Percentiles rank a stretch among this genome's conserved stretches.
Conservation (phyloP, 2,797 vertebrate species). For the Cuculus canorus region DNA sequence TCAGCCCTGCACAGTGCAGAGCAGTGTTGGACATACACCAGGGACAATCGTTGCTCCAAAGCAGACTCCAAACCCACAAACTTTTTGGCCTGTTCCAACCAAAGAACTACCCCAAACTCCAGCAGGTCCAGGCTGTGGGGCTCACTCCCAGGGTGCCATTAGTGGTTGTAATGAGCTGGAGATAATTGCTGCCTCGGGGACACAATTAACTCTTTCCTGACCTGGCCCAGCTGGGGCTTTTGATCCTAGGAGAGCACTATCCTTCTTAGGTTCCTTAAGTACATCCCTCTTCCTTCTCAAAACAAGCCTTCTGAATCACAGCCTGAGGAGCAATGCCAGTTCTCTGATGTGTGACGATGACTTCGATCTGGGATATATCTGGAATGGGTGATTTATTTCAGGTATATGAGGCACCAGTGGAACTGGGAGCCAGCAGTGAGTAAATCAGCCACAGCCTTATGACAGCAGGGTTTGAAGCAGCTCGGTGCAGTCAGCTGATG, state of each 20-base stretch:
- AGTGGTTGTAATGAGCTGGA: neutral
- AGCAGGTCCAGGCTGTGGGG: neutral
- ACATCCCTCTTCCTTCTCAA: neutral
- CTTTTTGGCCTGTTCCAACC: neutral
- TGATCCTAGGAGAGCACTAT: neutral
- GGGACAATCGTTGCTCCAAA: neutral
- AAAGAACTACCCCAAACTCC: neutral
- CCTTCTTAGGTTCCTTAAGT: neutral
- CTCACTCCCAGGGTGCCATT: neutral
- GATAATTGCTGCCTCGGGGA: neutral
- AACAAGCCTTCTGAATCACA: neutral
- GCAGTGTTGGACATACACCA: neutral
- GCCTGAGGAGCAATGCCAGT: neutral
- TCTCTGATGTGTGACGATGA: neutral
- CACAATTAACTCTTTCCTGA: slow-evolving; percentile 29
- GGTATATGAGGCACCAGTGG: neutral
- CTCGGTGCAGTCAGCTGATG: neutral
- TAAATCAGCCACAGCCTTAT: neutral
- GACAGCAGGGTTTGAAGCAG: neutral
- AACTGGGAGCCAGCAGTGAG: neutral
- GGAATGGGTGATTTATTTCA: neutral
- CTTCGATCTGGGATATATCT: neutral
- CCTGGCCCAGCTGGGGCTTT: neutral
- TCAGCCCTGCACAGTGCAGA: rapidly evolving
- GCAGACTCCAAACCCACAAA: neutral